Evolutionary conservation across 1,140 invertebrate species (phyloP), one percentile per base, ranked within the genome.

Genomic region (Aricia agestis): DNA sequence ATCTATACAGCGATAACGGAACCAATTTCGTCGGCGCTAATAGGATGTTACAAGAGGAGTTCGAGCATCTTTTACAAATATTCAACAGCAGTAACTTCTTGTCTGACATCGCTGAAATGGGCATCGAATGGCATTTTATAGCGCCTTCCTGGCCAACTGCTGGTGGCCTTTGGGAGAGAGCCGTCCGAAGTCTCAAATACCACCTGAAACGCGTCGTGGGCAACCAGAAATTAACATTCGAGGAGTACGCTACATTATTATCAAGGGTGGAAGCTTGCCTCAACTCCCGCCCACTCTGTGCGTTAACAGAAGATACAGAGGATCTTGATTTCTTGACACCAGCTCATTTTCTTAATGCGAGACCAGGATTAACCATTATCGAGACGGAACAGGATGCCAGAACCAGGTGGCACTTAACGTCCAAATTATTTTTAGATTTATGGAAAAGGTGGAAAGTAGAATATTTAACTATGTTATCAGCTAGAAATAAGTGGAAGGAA

Each of bases 21-120:
- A 89, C 83, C 1, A 89, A 91, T 72, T 92, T 92, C 74, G 63
- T 76, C 6, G 86, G 84, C 4, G 76, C 72, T 11, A 73, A 74
- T 52, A 59, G 59, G 7, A 72, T 65, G 11, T 7, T 77, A 25
- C 61, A 74, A 15, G 57, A 77, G 65, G 66, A 72, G 61, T 65
- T 68, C 32, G 42, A 31, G 6, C 13, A 68, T 9, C 19, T 68
- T 17, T 58, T 63, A n/a, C 58, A 65, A 65, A 15, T 68, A 3
- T 45, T 63, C 7, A 36, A 25, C 15, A 66, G 25, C 19, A 68
- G 66, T 17, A 18, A 25, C 31, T 72, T 72, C 41, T 31, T 72
- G 59, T 59, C 66, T 6, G 70, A 67, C 0, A n/a, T 76, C 11
- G 70, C 61, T 1, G 72, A 73, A 3, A 52, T 73, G 67, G 52